A percentile compares a stretch with the other conserved stretches of the same genome.
Conservation (phyloP, 2,888 invertebrate species). For the Acanthosepion esculentum region DNA sequence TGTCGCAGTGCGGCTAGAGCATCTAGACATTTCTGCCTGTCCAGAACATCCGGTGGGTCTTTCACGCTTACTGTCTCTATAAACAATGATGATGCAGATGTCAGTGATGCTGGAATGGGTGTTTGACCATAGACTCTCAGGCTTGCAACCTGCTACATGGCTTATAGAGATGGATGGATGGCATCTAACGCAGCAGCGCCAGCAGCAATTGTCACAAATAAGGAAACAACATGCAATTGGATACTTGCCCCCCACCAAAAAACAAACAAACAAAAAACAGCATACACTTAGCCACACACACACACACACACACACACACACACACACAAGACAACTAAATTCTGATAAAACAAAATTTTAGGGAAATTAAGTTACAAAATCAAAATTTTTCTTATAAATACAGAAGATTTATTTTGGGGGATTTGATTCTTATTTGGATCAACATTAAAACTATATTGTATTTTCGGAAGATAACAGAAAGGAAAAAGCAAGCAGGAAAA, state of each 20-base stretch:
- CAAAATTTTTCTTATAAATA: not conserved
- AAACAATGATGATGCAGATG: constrained; percentile 61
- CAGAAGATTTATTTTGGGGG: not conserved
- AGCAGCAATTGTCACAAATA: not conserved
- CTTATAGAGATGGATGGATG: constrained; percentile 49
- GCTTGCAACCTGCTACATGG: constrained; percentile 46
- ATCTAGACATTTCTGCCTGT: constrained; percentile 99
- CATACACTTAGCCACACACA: too few relatives aligned
- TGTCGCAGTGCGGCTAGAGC: constrained; percentile 99
- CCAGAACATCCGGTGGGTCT: constrained; percentile 91
- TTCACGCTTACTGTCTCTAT: constrained; percentile 78
- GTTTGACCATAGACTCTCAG: constrained; percentile 72
- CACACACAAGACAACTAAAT: too few relatives aligned
- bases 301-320: not conserved
- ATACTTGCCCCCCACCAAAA: not conserved
- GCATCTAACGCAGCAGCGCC: not conserved
- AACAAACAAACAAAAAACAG: not conserved
- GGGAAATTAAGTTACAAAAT: not conserved
- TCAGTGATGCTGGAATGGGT: constrained; percentile 70
- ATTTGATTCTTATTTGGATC: not conserved
- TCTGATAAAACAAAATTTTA: not conserved
- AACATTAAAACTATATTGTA: not conserved
- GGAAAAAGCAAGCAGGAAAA: constrained; percentile 37
- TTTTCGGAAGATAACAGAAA: not conserved
- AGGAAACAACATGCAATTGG: constrained; percentile 45